These are phyloP conservation scores for Pammene aurita DNA, from an alignment of 2,888 invertebrate species.

Conservation along the genomic window DNA sequence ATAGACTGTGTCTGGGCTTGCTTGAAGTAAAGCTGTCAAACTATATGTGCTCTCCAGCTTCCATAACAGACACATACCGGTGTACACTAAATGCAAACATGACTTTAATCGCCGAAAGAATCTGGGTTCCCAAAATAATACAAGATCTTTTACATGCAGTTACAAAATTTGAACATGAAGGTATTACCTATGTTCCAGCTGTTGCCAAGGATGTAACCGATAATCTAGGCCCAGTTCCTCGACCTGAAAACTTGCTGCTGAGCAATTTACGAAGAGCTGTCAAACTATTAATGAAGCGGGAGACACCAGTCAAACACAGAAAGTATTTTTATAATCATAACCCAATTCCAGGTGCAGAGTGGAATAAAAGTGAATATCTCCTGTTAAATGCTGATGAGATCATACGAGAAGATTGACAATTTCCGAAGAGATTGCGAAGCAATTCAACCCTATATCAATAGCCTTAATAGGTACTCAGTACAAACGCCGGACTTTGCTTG, in stretches of 20 bases:
- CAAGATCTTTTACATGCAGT: background rate
- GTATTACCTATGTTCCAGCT: background rate
- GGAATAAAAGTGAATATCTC: background rate
- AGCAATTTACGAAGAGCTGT: conserved; percentile 6
- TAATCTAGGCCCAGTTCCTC: background rate
- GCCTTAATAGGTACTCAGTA: background rate
- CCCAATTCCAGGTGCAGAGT: background rate
- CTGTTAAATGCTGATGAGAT: background rate
- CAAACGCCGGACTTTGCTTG: background rate
- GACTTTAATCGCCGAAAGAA: background rate
- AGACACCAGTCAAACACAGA: background rate
- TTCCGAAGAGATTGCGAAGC: background rate
- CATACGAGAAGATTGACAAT: background rate
- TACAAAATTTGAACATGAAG: background rate
- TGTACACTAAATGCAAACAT: background rate
- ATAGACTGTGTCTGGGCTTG: background rate
- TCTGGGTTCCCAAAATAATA: background rate
- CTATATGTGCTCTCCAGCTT: background rate
- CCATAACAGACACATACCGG: background rate
- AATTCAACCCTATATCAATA: background rate
- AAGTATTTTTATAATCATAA: conserved; percentile 3
- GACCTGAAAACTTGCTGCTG: background rate
- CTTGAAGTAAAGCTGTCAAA: background rate
- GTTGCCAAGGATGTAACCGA: background rate
- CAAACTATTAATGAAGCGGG: background rate